These are phyloP conservation scores for Drosophila bifasciata DNA, from an alignment of 1,140 invertebrate species.

Conservation along the genomic window DNA sequence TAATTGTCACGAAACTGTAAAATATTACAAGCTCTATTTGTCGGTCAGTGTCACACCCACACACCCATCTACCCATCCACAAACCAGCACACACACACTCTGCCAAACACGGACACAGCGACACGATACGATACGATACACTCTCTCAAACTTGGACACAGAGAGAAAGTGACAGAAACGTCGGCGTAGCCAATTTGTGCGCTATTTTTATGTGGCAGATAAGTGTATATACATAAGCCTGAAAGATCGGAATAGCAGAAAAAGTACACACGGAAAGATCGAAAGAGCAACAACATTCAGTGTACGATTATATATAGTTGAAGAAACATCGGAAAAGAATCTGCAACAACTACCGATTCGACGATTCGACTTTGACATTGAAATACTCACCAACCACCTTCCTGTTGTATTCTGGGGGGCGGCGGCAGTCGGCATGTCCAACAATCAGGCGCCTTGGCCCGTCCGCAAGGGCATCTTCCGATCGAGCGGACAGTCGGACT, in stretches of 20 bases:
- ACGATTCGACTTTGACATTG: conserved; percentile 45
- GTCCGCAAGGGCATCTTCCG: conserved; percentile 87
- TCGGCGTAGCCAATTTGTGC: conserved; percentile 72
- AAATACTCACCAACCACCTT: conserved; percentile 29
- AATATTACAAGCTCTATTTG: conserved; percentile 57
- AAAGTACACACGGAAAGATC: background rate
- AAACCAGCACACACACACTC: conserved; percentile 1
- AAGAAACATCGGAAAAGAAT: conserved; percentile 25
- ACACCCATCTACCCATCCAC: background rate
- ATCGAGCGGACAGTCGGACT: conserved; percentile 84
- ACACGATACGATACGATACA: conserved; percentile 21
- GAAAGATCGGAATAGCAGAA: conserved; percentile 10
- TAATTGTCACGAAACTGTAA: conserved; percentile 57
- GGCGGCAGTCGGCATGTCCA: conserved; percentile 55
- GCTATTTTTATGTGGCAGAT: conserved; percentile 75
- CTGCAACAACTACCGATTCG: conserved; percentile 29
- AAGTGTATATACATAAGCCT: conserved; percentile 33
- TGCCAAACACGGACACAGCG: conserved; percentile 3
- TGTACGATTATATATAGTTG: conserved; percentile 14
- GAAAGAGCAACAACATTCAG: conserved; percentile 17
- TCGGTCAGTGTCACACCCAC: conserved; percentile 69
- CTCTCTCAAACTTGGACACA: conserved; percentile 10
- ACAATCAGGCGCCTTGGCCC: conserved; percentile 87
- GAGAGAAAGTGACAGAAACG: conserved; percentile 49
- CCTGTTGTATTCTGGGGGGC: no score